Evolutionary conservation across 2,113 vertebrate species (phyloP).

Genomic region (Chaetodon auriga): DNA sequence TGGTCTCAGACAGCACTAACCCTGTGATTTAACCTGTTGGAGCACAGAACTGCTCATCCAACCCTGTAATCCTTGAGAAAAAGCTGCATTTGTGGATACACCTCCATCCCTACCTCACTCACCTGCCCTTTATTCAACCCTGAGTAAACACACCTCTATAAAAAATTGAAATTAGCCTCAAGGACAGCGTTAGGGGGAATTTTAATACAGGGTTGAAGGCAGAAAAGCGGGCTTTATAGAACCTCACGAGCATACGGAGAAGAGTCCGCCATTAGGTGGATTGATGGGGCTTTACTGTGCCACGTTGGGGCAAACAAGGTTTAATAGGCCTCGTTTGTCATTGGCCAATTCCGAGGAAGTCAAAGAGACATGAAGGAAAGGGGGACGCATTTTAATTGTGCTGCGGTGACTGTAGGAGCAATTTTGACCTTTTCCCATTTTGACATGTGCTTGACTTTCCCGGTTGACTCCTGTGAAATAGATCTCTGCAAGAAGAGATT

Average conservation of each 20-base stretch:
- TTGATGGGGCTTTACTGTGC: constrained; percentile 77
- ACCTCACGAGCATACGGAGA: constrained; percentile 32
- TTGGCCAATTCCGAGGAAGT: constrained; percentile 49
- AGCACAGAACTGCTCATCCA: constrained; percentile 33
- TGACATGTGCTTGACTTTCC: constrained; percentile 37
- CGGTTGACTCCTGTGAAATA: neutral
- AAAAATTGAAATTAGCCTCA: constrained; percentile 68
- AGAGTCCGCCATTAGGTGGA: constrained; percentile 67
- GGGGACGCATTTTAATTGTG: constrained; percentile 27
- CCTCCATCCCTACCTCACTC: constrained; percentile 24
- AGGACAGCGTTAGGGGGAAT: constrained; percentile 60
- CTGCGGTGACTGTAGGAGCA: constrained; percentile 30
- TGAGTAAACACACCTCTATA: constrained; percentile 62
- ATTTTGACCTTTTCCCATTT: constrained; percentile 37
- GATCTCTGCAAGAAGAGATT: neutral
- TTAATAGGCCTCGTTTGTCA: constrained; percentile 77
- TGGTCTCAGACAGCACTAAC: constrained; percentile 43
- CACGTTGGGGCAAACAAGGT: constrained; percentile 67
- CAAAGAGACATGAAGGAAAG: constrained; percentile 39
- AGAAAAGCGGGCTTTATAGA: constrained; percentile 20
- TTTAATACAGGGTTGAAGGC: constrained; percentile 56
- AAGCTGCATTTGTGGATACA: constrained; percentile 35
- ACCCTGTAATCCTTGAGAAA: constrained; percentile 33
- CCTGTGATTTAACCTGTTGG: constrained; percentile 49
- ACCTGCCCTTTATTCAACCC: constrained; percentile 57